Conservation (phyloP, 1,140 invertebrate genomes). For the Oedothorax gibbosus region DNA sequence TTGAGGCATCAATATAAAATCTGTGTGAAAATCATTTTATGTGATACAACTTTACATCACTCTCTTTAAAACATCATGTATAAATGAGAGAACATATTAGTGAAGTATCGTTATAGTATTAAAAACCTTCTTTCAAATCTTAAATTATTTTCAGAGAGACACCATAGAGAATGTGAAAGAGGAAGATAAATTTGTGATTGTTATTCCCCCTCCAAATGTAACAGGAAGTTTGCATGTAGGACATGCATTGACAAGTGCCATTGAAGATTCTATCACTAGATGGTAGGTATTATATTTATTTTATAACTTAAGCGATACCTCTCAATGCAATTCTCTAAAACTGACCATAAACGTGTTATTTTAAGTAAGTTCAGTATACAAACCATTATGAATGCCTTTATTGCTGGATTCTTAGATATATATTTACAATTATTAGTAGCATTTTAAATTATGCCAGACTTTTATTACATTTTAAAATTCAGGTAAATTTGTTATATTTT, state of each 20-base stretch:
- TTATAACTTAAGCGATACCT: not conserved
- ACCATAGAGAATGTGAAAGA: conserved; percentile 63
- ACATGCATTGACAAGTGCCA: conserved; percentile 94
- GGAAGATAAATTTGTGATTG: conserved; percentile 85
- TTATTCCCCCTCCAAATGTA: conserved; percentile 99
- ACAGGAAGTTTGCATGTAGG: conserved; percentile 97
- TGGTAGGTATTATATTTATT: conserved; percentile 72
- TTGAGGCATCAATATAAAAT: no score
- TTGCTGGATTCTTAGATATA: no score
- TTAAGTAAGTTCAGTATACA: no score
- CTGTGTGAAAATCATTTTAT: not conserved
- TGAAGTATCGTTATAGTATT: not conserved
- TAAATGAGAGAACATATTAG: not conserved
- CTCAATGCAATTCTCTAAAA: no score
- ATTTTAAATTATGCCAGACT: no score
- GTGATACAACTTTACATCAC: not conserved
- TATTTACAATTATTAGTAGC: no score
- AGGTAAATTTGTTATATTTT: no score
- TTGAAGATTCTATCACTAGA: conserved; percentile 92
- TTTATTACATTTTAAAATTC: no score
- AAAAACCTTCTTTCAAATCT: not conserved
- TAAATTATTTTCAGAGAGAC: conserved; percentile 18
- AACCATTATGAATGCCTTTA: no score
- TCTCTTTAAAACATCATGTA: not conserved
- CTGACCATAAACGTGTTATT: no score